These are phyloP conservation scores for Crocuta crocuta DNA, from an alignment of 2,113 vertebrate genomes.

Conservation along the genomic window DNA sequence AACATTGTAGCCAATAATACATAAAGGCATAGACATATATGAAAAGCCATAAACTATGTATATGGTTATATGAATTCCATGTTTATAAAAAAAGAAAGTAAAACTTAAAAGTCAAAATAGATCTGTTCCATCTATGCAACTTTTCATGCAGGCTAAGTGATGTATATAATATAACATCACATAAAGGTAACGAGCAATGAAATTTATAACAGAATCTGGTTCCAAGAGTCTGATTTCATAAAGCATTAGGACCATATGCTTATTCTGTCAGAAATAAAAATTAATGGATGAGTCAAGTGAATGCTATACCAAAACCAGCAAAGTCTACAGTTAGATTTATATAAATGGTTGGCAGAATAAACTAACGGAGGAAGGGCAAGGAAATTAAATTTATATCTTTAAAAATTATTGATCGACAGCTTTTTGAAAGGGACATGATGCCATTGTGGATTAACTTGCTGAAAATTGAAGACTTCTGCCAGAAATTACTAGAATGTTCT, in stretches of 20 bases:
- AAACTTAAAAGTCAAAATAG: constrained; percentile 46
- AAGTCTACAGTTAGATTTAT: constrained; percentile 46
- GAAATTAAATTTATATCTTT: constrained; percentile 61
- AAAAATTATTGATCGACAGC: constrained; percentile 26
- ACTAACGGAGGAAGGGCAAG: neutral
- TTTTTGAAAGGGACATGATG: neutral
- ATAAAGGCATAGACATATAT: neutral
- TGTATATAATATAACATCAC: constrained; percentile 70
- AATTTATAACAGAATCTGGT: constrained; percentile 77
- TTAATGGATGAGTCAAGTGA: constrained; percentile 69
- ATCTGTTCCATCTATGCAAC: constrained; percentile 59
- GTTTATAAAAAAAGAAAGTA: constrained; percentile 43
- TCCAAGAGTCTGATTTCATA: constrained; percentile 81
- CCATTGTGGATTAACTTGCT: neutral
- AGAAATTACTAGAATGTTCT: neutral
- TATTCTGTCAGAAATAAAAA: constrained; percentile 82
- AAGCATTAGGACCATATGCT: constrained; percentile 57
- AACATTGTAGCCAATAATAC: neutral
- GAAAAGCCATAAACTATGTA: neutral
- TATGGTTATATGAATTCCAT: constrained; percentile 18
- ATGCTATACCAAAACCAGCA: constrained; percentile 66
- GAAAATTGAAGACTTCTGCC: neutral
- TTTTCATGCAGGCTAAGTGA: constrained; percentile 70
- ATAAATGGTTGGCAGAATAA: constrained; percentile 37
- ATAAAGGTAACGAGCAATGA: constrained; percentile 75